Percentiles rank a stretch among this genome's conserved stretches.
phyloP scores from a whole-genome alignment of 64 coral and sea anemone species.

The Montipora sp. region DNA sequence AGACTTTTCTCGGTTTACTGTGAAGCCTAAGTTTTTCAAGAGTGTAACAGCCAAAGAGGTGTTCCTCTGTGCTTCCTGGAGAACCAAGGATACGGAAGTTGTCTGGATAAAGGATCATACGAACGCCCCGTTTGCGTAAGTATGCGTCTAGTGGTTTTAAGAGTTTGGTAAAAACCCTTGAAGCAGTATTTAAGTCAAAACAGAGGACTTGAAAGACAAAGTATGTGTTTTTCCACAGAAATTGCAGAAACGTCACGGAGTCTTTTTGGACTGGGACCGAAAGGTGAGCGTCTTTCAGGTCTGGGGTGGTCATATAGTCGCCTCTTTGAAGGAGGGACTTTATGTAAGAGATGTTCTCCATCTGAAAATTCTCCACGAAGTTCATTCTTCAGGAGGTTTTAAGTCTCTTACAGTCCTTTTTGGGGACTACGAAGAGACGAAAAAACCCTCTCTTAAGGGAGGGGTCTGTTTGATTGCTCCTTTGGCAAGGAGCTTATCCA shows the following conservation, averaged over 20 bases:
- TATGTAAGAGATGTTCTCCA: conserved; percentile 35
- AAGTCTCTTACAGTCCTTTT: conserved; percentile 67
- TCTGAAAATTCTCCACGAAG: conserved; percentile 39
- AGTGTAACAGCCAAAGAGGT: conserved; percentile 40
- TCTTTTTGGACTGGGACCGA: conserved; percentile 10
- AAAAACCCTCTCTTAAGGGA: background rate
- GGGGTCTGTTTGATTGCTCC: background rate
- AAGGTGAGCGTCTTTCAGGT: conserved; percentile 76
- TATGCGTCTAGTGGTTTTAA: conserved; percentile 40
- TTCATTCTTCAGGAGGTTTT: conserved; percentile 6
- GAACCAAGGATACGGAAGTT: conserved; percentile 10
- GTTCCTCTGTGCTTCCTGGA: background rate
- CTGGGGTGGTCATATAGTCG: conserved; percentile 38
- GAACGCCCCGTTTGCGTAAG: conserved; percentile 12
- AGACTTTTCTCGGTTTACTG: background rate
- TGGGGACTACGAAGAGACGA: conserved; percentile 34
- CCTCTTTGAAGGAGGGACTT: background rate
- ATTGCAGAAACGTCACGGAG: background rate
- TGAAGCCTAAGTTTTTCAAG: conserved; percentile 1
- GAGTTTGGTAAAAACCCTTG: conserved; percentile 64
- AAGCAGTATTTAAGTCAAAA: conserved; percentile 39
- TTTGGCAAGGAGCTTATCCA: background rate
- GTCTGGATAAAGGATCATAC: conserved; percentile 55
- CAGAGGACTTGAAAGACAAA: conserved; percentile 23
- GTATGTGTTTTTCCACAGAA: conserved; percentile 25